These are phyloP conservation scores for Ladona fulva DNA, from an alignment of 1,140 invertebrate genomes.

Conservation along the genomic window DNA sequence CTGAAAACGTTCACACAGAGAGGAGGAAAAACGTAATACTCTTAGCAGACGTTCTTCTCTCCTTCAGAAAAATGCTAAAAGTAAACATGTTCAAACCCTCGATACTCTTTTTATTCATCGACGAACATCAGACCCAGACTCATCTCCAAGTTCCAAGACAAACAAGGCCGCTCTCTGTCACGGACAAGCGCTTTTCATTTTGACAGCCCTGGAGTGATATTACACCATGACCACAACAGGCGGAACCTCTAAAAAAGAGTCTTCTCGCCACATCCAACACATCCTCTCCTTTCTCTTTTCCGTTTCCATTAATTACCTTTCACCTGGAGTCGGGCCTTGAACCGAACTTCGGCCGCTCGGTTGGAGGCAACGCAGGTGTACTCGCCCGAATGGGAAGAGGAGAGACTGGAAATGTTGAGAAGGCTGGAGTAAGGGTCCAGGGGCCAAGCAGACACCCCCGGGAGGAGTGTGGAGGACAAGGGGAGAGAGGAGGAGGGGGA, in stretches of 20 bases:
- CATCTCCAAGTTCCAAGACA: slow-evolving; percentile 11
- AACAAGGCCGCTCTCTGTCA: too few species aligned
- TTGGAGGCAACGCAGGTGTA: slow-evolving; percentile 75
- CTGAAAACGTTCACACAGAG: too few species aligned
- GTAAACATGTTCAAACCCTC: too few species aligned
- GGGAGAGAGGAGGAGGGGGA: slow-evolving; percentile 27
- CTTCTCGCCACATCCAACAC: too few species aligned
- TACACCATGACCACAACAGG: too few species aligned
- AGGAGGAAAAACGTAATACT: too few species aligned
- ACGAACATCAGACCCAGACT: not conserved
- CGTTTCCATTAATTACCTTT: slow-evolving; percentile 61
- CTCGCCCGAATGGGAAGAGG: slow-evolving; percentile 63
- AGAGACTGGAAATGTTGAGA: slow-evolving; percentile 65
- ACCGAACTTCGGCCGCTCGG: slow-evolving; percentile 65
- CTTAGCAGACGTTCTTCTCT: too few species aligned
- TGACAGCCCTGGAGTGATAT: too few species aligned
- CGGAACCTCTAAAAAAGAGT: too few species aligned
- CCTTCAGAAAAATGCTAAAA: too few species aligned
- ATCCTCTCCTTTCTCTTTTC: not conserved
- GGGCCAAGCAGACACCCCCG: slow-evolving; percentile 42
- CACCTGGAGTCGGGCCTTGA: slow-evolving; percentile 68
- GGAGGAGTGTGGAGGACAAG: slow-evolving; percentile 41
- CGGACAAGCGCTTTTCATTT: too few species aligned
- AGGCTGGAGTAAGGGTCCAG: slow-evolving; percentile 65
- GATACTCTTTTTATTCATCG: too few species aligned